These are phyloP conservation scores for Cebidichthys violaceus DNA, from an alignment of 2,113 vertebrate species.

Conservation along the genomic window DNA sequence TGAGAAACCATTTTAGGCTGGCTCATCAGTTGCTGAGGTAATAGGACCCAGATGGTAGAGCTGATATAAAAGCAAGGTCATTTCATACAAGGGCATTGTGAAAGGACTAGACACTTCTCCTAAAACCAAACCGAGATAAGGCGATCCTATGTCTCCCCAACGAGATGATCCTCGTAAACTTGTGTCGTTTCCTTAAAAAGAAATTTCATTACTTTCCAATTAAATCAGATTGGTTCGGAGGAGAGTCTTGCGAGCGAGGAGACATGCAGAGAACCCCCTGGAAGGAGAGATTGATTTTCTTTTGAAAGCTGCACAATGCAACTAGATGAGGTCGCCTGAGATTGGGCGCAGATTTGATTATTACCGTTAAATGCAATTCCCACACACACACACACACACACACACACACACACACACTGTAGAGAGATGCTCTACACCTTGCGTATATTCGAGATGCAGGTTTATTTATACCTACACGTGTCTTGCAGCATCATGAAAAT, in stretches of 20 bases:
- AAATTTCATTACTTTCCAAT: slow-evolving; percentile 67
- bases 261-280: slow-evolving; percentile 25
- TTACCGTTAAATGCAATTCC: slow-evolving; percentile 39
- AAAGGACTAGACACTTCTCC: slow-evolving; percentile 48
- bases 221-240: slow-evolving; percentile 48
- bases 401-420: not conserved
- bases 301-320: slow-evolving; percentile 36
- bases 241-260: slow-evolving; percentile 13
- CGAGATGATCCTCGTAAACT: slow-evolving; percentile 54
- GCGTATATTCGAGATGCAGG: not conserved
- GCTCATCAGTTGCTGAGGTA: slow-evolving; percentile 63
- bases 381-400: slow-evolving; percentile 1
- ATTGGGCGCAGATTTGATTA: slow-evolving; percentile 45
- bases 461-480: not conserved
- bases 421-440: not conserved
- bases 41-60: slow-evolving; percentile 72
- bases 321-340: slow-evolving; percentile 23
- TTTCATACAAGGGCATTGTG: slow-evolving; percentile 62
- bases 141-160: slow-evolving; percentile 45
- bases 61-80: slow-evolving; percentile 73
- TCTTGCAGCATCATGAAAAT: not conserved
- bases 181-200: slow-evolving; percentile 60
- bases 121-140: slow-evolving; percentile 58
- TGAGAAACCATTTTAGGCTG: slow-evolving; percentile 56
- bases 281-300: slow-evolving; percentile 46